Evolutionary conservation across 64 coral and sea anemone species (phyloP).

Genomic region (Montipora efflorescens): DNA sequence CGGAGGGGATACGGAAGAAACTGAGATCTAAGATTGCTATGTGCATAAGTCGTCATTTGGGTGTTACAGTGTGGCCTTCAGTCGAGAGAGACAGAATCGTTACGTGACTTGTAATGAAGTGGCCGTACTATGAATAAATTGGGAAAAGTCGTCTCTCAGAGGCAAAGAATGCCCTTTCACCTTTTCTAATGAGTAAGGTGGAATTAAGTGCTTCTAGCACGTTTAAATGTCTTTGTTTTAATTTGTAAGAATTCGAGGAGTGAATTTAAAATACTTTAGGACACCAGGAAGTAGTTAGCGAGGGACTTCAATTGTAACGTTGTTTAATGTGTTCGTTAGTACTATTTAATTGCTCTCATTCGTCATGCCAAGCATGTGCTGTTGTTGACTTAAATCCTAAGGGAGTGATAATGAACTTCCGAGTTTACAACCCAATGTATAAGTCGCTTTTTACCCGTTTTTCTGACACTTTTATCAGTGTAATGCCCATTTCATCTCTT

Average conservation of each 20-base stretch:
- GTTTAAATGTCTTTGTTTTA: too few relatives aligned
- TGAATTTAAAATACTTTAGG: neutral
- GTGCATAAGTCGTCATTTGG: neutral
- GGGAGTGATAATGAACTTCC: neutral
- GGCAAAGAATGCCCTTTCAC: neutral
- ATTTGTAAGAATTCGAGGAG: neutral
- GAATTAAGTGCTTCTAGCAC: neutral
- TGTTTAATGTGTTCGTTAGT: neutral
- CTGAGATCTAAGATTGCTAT: slow-evolving; percentile 72
- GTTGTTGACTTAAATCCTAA: neutral
- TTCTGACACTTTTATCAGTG: too few relatives aligned
- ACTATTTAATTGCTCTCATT: slow-evolving; percentile 14
- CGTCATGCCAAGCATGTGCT: slow-evolving; percentile 38
- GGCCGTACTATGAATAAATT: neutral
- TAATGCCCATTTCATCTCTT: neutral
- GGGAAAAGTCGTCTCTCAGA: neutral
- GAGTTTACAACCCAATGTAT: neutral
- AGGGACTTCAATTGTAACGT: neutral
- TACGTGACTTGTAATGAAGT: neutral
- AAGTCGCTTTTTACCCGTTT: neutral
- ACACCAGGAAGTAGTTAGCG: neutral
- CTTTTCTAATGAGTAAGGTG: neutral
- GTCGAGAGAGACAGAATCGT: neutral
- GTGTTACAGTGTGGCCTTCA: neutral
- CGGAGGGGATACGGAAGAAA: slow-evolving; percentile 74